Evolutionary conservation across 2,113 vertebrate species (phyloP).

Genomic region (Orcinus orca): DNA sequence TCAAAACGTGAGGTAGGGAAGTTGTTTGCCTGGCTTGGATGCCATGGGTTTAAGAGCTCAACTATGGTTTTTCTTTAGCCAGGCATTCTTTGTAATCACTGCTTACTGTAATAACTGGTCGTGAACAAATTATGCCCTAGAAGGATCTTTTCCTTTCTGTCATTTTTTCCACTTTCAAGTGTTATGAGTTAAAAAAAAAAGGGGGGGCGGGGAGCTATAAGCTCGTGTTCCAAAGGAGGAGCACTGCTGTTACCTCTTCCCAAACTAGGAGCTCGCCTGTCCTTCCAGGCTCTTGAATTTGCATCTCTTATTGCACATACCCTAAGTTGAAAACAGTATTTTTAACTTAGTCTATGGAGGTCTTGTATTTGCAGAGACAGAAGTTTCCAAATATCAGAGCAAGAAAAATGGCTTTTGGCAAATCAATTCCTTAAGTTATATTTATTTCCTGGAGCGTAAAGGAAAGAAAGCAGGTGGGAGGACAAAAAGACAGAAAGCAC

Average conservation of each 20-base stretch:
- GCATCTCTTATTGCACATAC: neutral
- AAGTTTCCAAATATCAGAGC: constrained; percentile 31
- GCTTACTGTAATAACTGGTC: constrained; percentile 52
- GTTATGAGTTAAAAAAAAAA: neutral
- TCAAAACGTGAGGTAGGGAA: constrained; percentile 42
- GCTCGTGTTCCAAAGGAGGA: neutral
- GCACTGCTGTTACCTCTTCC: neutral
- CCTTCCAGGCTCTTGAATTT: neutral
- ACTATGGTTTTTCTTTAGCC: constrained; percentile 49
- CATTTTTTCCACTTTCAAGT: constrained; percentile 64
- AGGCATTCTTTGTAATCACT: constrained; percentile 51
- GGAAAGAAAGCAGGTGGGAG: constrained; percentile 26
- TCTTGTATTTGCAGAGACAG: neutral
- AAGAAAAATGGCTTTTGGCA: neutral
- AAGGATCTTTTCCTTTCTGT: constrained; percentile 56
- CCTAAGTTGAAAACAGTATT: constrained; percentile 31
- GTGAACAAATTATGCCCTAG: constrained; percentile 67
- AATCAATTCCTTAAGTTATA: constrained; percentile 19
- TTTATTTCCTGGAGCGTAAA: neutral
- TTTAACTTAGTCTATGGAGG: constrained; percentile 8
- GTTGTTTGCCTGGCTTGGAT: constrained; percentile 12
- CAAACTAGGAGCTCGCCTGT: neutral
- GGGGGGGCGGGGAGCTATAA: neutral
- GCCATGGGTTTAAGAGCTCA: constrained; percentile 47
- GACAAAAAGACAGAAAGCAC: constrained; percentile 30